These are phyloP conservation scores for Halcyon chelicuti DNA, from an alignment of 2,797 vertebrate genomes.

Conservation along the genomic window DNA sequence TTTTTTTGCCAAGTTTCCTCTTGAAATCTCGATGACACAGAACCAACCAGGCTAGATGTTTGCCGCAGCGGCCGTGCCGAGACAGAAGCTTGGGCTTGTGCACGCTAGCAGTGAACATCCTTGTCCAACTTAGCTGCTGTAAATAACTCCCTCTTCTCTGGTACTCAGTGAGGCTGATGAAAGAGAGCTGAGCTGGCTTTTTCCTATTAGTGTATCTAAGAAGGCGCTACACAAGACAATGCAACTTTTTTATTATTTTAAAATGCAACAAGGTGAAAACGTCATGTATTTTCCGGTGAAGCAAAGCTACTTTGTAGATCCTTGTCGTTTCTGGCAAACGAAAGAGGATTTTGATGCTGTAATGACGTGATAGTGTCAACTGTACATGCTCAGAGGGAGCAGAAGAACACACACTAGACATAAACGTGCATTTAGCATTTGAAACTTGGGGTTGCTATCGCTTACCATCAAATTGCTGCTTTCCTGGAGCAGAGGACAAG, in stretches of 20 bases:
- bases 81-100: not conserved
- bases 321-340: not conserved
- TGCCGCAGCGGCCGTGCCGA: not conserved
- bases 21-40: not conserved
- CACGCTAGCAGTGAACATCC: rapidly evolving
- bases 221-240: not conserved
- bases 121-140: not conserved
- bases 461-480: not conserved
- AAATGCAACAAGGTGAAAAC: not conserved
- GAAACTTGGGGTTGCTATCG: not conserved
- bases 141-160: not conserved
- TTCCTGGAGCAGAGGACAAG: not conserved
- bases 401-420: not conserved
- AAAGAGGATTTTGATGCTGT: not conserved
- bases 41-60: not conserved
- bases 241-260: not conserved
- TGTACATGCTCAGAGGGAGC: not conserved
- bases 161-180: rapidly evolving
- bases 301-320: not conserved
- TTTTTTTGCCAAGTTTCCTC: not conserved
- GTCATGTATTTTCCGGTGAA: not conserved
- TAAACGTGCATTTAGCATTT: not conserved
- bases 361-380: rapidly evolving
- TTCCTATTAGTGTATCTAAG: not conserved
- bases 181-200: not conserved